Percentiles rank a stretch among this genome's conserved stretches.
phyloP scores from a whole-genome alignment of 35 echinoderm and acorn worm species.

The Hemicentrotus pulcherrimus region DNA sequence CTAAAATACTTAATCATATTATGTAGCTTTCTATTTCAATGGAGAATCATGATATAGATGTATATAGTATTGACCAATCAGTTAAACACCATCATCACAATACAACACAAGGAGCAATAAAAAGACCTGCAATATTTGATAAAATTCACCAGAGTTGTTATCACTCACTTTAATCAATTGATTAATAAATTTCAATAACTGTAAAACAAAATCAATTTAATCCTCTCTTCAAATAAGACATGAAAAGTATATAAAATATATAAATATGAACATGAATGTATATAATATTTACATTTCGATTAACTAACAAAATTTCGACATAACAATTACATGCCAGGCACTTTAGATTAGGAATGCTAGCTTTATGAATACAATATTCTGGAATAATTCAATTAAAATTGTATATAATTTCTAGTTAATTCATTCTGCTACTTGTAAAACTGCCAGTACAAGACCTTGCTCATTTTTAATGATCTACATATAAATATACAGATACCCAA shows the following conservation, averaged over 20 bases:
- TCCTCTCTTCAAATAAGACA: not conserved
- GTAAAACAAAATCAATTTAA: not conserved
- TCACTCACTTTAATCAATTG: not conserved
- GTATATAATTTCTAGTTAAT: too few relatives aligned
- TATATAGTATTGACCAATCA: too few relatives aligned
- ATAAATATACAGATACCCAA: too few relatives aligned
- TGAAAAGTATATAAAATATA: conserved; percentile 15
- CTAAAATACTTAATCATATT: too few relatives aligned
- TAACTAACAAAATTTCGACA: conserved; percentile 2
- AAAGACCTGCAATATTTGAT: not conserved
- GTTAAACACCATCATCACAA: not conserved
- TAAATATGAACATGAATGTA: conserved; percentile 20
- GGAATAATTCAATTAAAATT: not conserved
- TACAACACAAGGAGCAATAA: not conserved
- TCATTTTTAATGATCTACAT: too few relatives aligned
- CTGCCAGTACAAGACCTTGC: too few relatives aligned
- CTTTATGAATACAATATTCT: conserved; percentile 6
- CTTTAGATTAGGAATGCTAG: not conserved
- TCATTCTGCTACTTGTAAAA: too few relatives aligned
- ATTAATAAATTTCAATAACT: not conserved
- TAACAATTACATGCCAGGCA: not conserved
- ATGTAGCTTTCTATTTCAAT: too few relatives aligned
- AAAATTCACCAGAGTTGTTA: not conserved
- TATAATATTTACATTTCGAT: not conserved
- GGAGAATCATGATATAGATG: too few relatives aligned